Base-by-base conservation (phyloP, 2,888 invertebrate genomes). In the Lasius fuliginosus region DNA sequence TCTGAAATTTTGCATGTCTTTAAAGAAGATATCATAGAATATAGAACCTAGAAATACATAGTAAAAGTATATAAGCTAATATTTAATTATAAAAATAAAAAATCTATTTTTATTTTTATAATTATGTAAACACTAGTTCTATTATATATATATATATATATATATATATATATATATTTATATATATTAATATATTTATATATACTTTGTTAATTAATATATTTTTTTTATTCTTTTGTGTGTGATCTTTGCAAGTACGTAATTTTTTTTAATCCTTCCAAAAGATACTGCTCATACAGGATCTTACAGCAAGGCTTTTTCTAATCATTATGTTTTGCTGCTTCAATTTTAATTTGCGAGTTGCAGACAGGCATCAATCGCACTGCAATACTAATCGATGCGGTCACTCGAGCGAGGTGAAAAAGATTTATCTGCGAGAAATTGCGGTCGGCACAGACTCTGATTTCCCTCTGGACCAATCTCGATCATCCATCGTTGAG, bases 391-490 rank as follows among this genome's bases (percentile, higher is more conserved):
- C 82, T 81, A 88, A 85, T 18, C 86, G 89, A 46, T 90, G 90
- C 82, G 75, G 58, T 64, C 90, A 85, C 36, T 71, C 79, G 30
- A 86, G 79, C 40, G 94, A 94, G 74, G 88, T 94, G 12, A 94
- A 94, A 88, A 94, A 94, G 85, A 92, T 94, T 71, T 94, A 94
- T 81, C 86, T 94, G 15, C 90, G 94, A 30, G 94, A 94, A 79
- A 91, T 94, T 4, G 94, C 94, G 1, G 94, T 94, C 11, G 94
- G 94, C 18, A 93, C 94, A 4, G 94, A 94, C n/a, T 90, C 82
- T 9, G 90, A 91, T 82, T 91, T 91, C 62, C 88, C 90, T 12
- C 40, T 83, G 9, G 88, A 90, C 11, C 83, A 86, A n/a, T 69
- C 76, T 18, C 85, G 76, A 62, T 85, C 88, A n/a, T 74, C 87